Evolutionary conservation across 2,888 invertebrate genomes (phyloP), one percentile per base, ranked within the genome.

Genomic region (Ecdyonurus torrentis): DNA sequence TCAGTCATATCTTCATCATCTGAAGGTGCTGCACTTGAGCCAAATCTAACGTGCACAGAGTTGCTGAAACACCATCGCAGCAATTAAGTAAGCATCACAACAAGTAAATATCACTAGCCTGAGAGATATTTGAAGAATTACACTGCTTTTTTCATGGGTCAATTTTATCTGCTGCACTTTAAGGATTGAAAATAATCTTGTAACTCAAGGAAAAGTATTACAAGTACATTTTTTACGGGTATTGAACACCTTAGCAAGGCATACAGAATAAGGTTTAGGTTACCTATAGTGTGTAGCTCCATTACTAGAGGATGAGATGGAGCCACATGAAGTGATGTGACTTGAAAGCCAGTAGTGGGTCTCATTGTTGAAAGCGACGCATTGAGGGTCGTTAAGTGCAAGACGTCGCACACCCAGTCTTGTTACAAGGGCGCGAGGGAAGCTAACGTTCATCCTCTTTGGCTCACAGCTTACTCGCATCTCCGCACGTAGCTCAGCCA

Each of bases 341-440:
- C 72, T 69, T 58, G 67, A 66, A 7, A 74, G 68, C 62, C 71
- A 69, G 55, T 70, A 69, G 64, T 74, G 74, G 10, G 72, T 72
- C 15, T 63, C 64, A 66, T 74, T 74, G 25, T 68, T 65, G n/a
- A 64, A 63, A 5, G 72, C 71, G 10, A 55, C 24, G 58, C 69
- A 70, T 18, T 60, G 58, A 7, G 65, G 62, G 64, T 68, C 68
- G 37, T 62, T 67, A 18, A 70, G 64, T 20, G 66, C 64, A 52
- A 70, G 64, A 25, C 65, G 65, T 2, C 66, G 63, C 5, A 74
- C 52, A 61, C 67, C 61, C 7, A 70, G 65, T 65, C 66, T 64
- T 68, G 70, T 63, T 66, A 66, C 62, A 68, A 69, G 24, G 68
- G 66, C 20, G 23, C 65, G 63, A n/a, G 70, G 68, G 59, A 70